Conservation (phyloP, 2,113 vertebrate genomes). For the Nycticorax nycticorax region DNA sequence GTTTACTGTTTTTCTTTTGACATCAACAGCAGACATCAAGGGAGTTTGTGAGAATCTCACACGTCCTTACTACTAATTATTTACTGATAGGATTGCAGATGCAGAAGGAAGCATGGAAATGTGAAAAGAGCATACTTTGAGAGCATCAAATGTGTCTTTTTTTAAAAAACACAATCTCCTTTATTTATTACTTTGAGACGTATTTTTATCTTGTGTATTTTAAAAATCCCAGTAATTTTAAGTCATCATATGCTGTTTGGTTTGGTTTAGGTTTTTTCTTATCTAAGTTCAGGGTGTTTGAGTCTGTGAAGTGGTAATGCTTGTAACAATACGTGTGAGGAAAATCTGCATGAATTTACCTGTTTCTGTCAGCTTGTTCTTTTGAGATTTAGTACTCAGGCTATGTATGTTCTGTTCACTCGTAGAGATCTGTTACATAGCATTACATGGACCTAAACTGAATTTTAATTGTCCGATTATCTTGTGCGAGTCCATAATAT, state of each 20-base stretch:
- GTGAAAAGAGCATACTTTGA: too few species aligned
- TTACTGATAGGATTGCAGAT: neutral
- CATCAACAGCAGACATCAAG: neutral
- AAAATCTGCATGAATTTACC: neutral
- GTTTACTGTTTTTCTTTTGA: neutral
- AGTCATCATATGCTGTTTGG: neutral
- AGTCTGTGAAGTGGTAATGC: neutral
- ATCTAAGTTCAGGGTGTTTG: neutral
- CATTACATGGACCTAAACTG: neutral
- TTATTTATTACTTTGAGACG: neutral
- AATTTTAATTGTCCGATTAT: neutral
- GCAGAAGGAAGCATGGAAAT: neutral
- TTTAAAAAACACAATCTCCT: neutral
- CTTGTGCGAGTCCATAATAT: neutral
- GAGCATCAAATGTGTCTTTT: neutral
- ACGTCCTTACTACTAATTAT: neutral
- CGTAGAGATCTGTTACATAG: neutral
- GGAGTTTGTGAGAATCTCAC: neutral
- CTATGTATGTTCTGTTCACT: accelerated
- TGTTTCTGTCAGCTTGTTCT: neutral
- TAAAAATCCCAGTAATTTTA: neutral
- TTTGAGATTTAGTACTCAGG: neutral
- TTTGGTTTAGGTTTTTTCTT: neutral
- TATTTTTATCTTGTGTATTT: neutral
- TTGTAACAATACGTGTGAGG: neutral